Evolutionary conservation across 23 tunicate genomes (phyloP), one percentile per base, ranked within the genome.

Genomic region (Corella eumyota): DNA sequence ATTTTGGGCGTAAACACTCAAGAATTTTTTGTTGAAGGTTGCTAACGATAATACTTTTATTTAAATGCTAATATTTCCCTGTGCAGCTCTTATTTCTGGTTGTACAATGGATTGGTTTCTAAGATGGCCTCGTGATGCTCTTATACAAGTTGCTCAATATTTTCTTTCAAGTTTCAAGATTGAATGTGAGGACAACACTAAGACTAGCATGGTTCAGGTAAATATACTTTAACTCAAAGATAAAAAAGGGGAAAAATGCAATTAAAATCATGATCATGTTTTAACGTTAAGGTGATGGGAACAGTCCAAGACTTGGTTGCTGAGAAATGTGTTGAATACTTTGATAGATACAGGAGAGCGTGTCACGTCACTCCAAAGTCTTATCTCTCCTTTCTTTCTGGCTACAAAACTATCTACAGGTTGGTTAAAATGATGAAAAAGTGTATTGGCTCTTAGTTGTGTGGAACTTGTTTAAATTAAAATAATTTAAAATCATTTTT

Each of bases 101-200:
- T 92, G 98, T 68, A 92, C 98, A n/a, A 92, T 92, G 98, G 98
- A 92, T 64, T 92, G 98, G 98, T 92, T 92, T 73, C 75, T 92
- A 21, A 61, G 98, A 2, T 92, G 98, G 98, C 98, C 98, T 7
- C 64, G 80, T 1, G 98, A 92, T 25, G 98, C 98, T 15, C 68
- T 92, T 32, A 71, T 92, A 1, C 98, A 92, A 52, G 98, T 92
- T 34, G 98, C 98, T 0, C 75, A 77, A 45, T 77, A 77, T 50
- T 92, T 92, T 62, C 71, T 92, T 61, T 60, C 75, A 25, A 70
- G 45, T 73, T 92, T 72, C 64, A 70, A 76, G 68, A 72, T 92
- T 13, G 98, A 92, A 56, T 82, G 92, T 60, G 79, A 81, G 33
- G 72, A 62, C 57, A 76, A 71, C 49, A 82, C 93, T 17, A 92